A percentile compares a stretch with the other conserved stretches of the same genome.
Evolutionary conservation across 2,797 vertebrate species (phyloP).

Genomic region (Clamator glandarius): DNA sequence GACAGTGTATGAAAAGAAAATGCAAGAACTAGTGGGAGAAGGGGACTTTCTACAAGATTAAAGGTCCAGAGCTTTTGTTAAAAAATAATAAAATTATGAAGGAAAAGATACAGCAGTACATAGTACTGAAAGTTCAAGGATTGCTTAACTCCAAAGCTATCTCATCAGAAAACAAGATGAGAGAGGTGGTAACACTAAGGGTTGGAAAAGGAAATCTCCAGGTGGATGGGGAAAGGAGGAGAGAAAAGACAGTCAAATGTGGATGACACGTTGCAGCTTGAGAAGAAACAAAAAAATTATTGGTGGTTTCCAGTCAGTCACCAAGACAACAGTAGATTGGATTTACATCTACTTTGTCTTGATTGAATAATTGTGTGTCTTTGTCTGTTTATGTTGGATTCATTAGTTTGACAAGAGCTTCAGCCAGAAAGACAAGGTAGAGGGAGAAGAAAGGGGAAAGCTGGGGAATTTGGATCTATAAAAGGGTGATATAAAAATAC

Average conservation of each 20-base stretch:
- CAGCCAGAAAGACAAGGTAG: not conserved
- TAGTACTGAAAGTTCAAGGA: not conserved
- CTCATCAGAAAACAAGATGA: not conserved
- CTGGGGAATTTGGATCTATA: not conserved
- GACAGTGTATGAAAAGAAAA: not conserved
- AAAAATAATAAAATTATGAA: not conserved
- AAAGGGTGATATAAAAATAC: not conserved
- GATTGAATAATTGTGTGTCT: conserved; percentile 28
- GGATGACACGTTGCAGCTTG: not conserved
- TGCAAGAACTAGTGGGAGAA: not conserved
- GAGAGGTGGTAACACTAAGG: not conserved
- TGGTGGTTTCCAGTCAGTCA: conserved; percentile 22
- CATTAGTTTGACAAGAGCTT: conserved; percentile 3
- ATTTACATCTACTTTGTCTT: conserved; percentile 48
- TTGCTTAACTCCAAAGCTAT: not conserved
- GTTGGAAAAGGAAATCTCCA: not conserved
- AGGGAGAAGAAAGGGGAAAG: not conserved
- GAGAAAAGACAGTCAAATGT: not conserved
- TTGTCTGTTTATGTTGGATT: conserved; percentile 4
- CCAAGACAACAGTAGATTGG: conserved; percentile 58
- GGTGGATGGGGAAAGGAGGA: not conserved
- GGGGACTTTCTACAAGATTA: not conserved
- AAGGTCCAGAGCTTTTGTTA: not conserved
- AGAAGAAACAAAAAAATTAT: conserved; percentile 35
- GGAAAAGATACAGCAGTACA: not conserved